Evolutionary conservation across 53 echinoderm and acorn worm genomes (phyloP), one percentile per base, ranked within the genome.

Genomic region (Patiria pectinifera): DNA sequence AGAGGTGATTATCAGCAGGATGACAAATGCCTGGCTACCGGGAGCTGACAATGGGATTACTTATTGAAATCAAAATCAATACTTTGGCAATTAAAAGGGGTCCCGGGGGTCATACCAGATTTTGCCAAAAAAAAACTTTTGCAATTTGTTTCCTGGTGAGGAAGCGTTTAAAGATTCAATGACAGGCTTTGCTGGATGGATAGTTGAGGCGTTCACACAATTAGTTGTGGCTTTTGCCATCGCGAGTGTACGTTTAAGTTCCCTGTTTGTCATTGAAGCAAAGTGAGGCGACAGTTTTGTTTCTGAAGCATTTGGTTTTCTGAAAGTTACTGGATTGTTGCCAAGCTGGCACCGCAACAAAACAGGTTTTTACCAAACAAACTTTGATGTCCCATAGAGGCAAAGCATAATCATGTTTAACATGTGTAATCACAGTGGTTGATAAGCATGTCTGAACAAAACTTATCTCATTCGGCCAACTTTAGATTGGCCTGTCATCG

Each of bases 21-120:
- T 76, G 53, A 82, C 82, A 87, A 87, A 87, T 77, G 76, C 87
- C 87, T 77, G 10, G 5, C 25, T 77, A 75, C 87, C 76, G 87
- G 6, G 61, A 16, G 59, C 59, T 78, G 43, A 87, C 87, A 87
- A 78, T 87, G 87, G 77, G 87, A 87, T 87, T 77, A 77, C 87
- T 76, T 87, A 87, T 87, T 84, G 76, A 77, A 46, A 87, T 76
- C 45, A 76, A 87, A 87, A 87, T 87, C 87, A 87, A 87, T 87
- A 87, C 87, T 35, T 59, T 87, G 78, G 77, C 76, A 76, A 87
- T 87, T 87, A 60, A 59, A 87, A 59, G 59, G 48, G 59, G 59
- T 44, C 76, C 62, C 24, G 6, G 43, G 63, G 45, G 63, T 63
- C 74, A 74, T 21, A 74, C 24, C 22, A 18, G 74, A 74, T 8